Evolutionary conservation across 2,113 vertebrate species (phyloP).

Genomic region (Crotalus helleri): DNA sequence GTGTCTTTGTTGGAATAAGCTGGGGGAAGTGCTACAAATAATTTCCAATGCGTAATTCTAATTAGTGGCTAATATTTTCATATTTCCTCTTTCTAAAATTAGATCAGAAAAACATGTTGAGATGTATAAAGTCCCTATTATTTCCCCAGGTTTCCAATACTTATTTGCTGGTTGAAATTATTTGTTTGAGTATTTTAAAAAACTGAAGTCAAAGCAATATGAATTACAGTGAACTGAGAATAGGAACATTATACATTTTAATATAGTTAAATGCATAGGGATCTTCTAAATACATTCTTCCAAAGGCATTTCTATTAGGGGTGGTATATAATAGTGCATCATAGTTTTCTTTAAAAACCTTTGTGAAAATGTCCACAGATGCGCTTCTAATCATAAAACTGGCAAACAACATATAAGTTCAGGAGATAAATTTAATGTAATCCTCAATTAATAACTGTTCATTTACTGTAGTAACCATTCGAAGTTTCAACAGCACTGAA

Average conservation of each 20-base stretch:
- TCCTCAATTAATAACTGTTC: not conserved
- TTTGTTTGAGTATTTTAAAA: conserved; percentile 69
- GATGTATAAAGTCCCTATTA: conserved; percentile 70
- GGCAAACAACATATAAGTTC: not conserved
- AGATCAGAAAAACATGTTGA: conserved; percentile 69
- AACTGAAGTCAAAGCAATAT: conserved; percentile 57
- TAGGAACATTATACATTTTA: conserved; percentile 4
- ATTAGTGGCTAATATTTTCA: conserved; percentile 70
- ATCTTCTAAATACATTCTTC: conserved; percentile 36
- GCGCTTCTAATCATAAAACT: not conserved
- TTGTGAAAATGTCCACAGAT: not conserved
- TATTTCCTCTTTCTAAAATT: conserved; percentile 78
- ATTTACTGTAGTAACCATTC: not conserved
- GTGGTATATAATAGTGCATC: not conserved
- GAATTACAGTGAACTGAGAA: not conserved
- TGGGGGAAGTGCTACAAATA: conserved; percentile 70
- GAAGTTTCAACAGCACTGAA: no score
- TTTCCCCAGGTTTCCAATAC: conserved; percentile 64
- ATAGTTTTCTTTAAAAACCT: not conserved
- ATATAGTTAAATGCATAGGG: conserved; percentile 3
- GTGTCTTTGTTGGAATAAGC: conserved; percentile 62
- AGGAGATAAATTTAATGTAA: not conserved
- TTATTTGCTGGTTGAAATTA: conserved; percentile 68
- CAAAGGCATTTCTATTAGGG: conserved; percentile 30
- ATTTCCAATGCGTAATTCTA: conserved; percentile 71